Percentiles rank a stretch among this genome's conserved stretches.
Conservation (phyloP, 1,140 invertebrate genomes). For the Helicoverpa armigera region DNA sequence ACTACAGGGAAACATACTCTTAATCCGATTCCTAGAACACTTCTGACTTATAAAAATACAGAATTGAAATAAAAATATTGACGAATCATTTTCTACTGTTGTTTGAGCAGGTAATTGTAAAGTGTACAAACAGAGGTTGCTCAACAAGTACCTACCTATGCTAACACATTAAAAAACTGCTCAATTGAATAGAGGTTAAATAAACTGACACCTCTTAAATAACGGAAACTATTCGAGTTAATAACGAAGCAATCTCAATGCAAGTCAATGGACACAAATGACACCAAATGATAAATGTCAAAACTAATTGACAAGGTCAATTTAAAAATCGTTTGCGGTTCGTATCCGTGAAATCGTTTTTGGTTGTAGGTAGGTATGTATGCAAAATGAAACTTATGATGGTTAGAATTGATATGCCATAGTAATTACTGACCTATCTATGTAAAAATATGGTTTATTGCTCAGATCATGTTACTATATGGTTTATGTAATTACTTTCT, state of each 20-base stretch:
- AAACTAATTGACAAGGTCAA: constrained; percentile 29
- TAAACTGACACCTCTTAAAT: constrained; percentile 8
- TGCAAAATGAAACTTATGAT: not conserved
- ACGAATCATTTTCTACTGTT: no score
- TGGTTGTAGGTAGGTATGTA: not conserved
- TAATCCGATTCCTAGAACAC: constrained; percentile 49
- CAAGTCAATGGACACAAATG: constrained; percentile 11
- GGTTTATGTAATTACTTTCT: no score
- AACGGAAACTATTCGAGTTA: constrained; percentile 1
- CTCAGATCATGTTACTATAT: no score
- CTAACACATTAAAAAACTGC: not conserved
- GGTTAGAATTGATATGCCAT: no score
- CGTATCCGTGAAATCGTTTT: not conserved
- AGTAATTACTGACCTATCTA: no score
- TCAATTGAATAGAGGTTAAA: constrained; percentile 20
- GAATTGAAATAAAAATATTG: not conserved
- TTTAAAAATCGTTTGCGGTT: not conserved
- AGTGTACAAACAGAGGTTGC: no score
- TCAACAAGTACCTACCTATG: not conserved
- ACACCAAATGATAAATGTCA: constrained; percentile 12
- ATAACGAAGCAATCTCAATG: not conserved
- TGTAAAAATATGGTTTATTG: no score
- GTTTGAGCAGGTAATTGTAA: no score
- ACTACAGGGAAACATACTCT: no score
- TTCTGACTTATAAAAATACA: not conserved